phyloP scores from a whole-genome alignment of 2,113 vertebrate species.

The Charina bottae region DNA sequence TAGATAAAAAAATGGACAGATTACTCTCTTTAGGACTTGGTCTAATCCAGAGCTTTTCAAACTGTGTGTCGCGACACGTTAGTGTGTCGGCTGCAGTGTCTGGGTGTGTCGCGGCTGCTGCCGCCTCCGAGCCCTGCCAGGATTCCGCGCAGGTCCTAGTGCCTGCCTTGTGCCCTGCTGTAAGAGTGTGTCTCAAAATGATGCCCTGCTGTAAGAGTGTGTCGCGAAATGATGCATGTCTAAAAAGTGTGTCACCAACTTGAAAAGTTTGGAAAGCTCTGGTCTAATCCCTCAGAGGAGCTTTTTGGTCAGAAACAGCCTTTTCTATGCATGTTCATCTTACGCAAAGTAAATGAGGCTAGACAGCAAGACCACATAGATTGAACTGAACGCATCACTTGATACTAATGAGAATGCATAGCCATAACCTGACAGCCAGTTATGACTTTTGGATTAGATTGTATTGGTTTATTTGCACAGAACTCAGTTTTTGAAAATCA shows the following conservation, averaged over 20 bases:
- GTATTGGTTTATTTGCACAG: not conserved
- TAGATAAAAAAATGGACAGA: not conserved
- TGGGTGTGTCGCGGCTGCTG: too few species aligned
- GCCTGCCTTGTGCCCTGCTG: too few species aligned
- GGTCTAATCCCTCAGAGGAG: not conserved
- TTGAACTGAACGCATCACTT: not conserved
- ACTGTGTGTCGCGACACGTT: too few species aligned
- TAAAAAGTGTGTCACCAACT: too few species aligned
- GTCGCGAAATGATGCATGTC: too few species aligned
- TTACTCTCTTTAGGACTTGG: not conserved
- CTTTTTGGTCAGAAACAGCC: not conserved
- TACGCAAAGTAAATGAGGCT: not conserved
- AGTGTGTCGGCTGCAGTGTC: too few species aligned
- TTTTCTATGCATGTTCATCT: not conserved
- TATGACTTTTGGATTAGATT: not conserved
- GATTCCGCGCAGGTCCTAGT: too few species aligned
- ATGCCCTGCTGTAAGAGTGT: too few species aligned
- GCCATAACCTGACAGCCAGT: not conserved
- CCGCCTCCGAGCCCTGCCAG: too few species aligned
- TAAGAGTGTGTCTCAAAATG: too few species aligned
- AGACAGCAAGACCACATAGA: not conserved
- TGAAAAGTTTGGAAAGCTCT: too few species aligned
- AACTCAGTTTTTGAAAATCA: not conserved
- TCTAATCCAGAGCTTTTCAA: too few species aligned
- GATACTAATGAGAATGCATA: not conserved